Conservation (phyloP, 2,113 vertebrate species). For the Plotosus lineatus region DNA sequence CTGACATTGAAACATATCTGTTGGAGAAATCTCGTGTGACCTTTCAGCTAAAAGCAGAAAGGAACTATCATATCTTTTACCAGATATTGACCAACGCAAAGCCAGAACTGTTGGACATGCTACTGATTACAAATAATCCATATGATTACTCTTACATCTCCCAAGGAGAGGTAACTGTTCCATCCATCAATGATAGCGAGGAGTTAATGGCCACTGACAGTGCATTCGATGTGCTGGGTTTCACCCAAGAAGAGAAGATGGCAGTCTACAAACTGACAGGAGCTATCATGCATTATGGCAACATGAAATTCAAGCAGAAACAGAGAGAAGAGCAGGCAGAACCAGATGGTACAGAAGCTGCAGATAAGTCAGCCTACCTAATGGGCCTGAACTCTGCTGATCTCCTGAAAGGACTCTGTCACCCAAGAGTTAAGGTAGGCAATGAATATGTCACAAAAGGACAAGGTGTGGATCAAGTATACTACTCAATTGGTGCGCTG, state of each 20-base stretch:
- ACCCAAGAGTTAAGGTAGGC: conserved; percentile 78
- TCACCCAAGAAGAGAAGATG: conserved; percentile 82
- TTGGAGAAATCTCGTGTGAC: conserved; percentile 77
- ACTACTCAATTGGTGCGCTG: conserved; percentile 75
- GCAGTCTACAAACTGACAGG: conserved; percentile 83
- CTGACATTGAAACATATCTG: conserved; percentile 90
- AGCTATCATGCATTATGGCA: conserved; percentile 88
- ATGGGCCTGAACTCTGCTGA: conserved; percentile 81
- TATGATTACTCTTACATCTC: conserved; percentile 91
- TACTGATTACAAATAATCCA: conserved; percentile 89
- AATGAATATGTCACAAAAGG: conserved; percentile 80
- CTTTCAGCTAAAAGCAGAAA: conserved; percentile 91
- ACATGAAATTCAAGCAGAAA: conserved; percentile 90
- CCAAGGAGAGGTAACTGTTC: conserved; percentile 88
- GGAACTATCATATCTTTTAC: conserved; percentile 94
- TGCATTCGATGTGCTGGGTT: conserved; percentile 82
- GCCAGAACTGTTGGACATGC: conserved; percentile 83
- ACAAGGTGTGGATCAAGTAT: conserved; percentile 88
- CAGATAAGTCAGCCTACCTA: conserved; percentile 78
- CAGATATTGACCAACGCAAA: conserved; percentile 95
- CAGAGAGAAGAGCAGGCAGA: conserved; percentile 88
- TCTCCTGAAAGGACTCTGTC: conserved; percentile 78
- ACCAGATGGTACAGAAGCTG: conserved; percentile 79
- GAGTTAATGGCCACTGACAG: conserved; percentile 88
- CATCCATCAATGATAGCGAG: conserved; percentile 88